Base-by-base conservation (phyloP, 2,888 invertebrate genomes). In the Unio delphinus region DNA sequence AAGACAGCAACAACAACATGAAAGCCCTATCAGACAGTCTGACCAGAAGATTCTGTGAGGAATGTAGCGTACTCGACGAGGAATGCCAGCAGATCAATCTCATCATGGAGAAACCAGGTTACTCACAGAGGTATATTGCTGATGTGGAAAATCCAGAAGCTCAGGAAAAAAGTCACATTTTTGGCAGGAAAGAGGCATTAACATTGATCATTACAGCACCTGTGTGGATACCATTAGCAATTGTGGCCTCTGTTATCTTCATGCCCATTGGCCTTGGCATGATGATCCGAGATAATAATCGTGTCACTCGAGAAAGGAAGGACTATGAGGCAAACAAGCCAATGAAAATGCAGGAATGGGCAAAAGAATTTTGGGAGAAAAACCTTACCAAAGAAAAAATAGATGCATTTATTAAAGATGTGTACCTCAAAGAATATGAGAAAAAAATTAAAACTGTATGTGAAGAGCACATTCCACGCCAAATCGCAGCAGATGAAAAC, bases 151-250 rank as follows among this genome's bases (percentile, higher is more conserved):
- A 45, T 45, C 58, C 28, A n/a, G 62, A 57, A 34, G 28, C 20
- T 11, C 23, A 18, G n/a, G 56, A 55, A 17, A 60, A 68, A 17
- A 18, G 17, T 0, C n/a, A 67, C 18, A 20, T 80, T 18, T 79
- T 81, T 66, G 72, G 79, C 28, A 71, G 61, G 55, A 75, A 78
- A 59, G 81, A 79, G 59, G 79, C 76, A 65, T 62, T 80, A 2
- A 75, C 78, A 23, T 61, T 81, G 26, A 74, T 70, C 3, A 69
- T 79, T n/a, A 74, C 75, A 54, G 72, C 81, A 30, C 81, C 81
- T 15, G 64, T 81, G 0, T 81, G 80, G 80, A 62, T 81, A 11
- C 81, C 81, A 18, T 61, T 80, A 58, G 79, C 80, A 5, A 72
- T 76, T 20, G 77, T 73, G 0, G 80, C 81, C n/a, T 70, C 75